phyloP scores from a whole-genome alignment of 2,888 invertebrate genomes.

The Branchellion lobata region DNA sequence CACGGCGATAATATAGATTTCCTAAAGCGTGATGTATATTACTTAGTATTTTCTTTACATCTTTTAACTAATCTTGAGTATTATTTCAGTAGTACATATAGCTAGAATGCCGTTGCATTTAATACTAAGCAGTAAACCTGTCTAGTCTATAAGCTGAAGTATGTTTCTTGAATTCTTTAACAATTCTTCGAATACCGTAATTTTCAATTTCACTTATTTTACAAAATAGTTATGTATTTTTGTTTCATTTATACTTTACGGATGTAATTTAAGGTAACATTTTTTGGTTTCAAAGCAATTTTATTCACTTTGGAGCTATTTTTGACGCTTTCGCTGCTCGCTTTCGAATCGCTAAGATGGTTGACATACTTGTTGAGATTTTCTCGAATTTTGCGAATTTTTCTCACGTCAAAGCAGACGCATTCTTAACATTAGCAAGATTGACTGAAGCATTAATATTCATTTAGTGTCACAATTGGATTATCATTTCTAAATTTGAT shows the following conservation, averaged over 20 bases:
- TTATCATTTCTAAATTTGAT: neutral
- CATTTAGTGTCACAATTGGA: neutral
- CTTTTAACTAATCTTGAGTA: neutral
- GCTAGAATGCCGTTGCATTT: neutral
- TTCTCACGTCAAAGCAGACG: slow-evolving; percentile 32
- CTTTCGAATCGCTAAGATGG: slow-evolving; percentile 32
- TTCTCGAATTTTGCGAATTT: slow-evolving; percentile 41
- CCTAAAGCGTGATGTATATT: neutral
- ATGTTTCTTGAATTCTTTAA: slow-evolving; percentile 3
- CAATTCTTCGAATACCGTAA: slow-evolving; percentile 12
- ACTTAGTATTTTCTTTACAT: neutral
- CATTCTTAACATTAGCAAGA: slow-evolving; percentile 10
- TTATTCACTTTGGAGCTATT: neutral
- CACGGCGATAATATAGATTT: too few relatives aligned
- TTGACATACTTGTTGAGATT: slow-evolving; percentile 39
- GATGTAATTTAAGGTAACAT: neutral
- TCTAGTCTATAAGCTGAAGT: slow-evolving; percentile 12
- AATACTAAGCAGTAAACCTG: neutral
- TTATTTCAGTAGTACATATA: neutral
- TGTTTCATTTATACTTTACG: neutral
- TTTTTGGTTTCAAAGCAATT: neutral
- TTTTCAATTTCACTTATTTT: neutral
- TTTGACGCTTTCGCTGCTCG: neutral
- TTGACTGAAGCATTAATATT: neutral
- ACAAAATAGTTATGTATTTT: neutral